Percentiles rank a stretch among this genome's conserved stretches.
Conservation (phyloP, 2,888 invertebrate genomes). For the Phyllotreta cruciferae region DNA sequence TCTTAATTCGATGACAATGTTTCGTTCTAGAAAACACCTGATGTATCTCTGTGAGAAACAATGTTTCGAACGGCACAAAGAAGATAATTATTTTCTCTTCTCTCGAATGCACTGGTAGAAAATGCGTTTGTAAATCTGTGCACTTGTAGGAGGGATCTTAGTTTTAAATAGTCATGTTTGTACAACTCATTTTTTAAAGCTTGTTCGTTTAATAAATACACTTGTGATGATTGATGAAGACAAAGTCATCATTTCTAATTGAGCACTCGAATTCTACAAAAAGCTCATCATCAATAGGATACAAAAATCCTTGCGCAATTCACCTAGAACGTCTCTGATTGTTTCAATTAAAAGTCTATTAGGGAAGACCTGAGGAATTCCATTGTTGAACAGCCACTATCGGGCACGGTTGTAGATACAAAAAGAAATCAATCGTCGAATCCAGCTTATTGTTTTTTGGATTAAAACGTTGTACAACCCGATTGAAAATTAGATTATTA, state of each 20-base stretch:
- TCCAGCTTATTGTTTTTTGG: no score
- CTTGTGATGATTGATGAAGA: slow-evolving; percentile 16
- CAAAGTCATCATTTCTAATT: slow-evolving; percentile 27
- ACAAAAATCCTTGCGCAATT: neutral
- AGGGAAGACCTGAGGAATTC: slow-evolving; percentile 5
- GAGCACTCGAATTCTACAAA: slow-evolving; percentile 14
- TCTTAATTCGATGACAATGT: slow-evolving; percentile 33
- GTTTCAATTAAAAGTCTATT: slow-evolving; percentile 24
- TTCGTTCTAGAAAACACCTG: slow-evolving; percentile 31
- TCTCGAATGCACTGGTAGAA: neutral
- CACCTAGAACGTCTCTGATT: slow-evolving; percentile 4
- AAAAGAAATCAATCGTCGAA: no score
- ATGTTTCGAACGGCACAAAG: slow-evolving; percentile 8
- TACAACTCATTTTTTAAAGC: no score
- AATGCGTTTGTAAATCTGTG: no score
- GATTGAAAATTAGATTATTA: no score
- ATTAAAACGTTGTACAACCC: no score
- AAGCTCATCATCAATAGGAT: neutral
- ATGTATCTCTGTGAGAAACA: slow-evolving; percentile 29
- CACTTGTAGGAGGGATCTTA: no score
- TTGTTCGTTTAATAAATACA: no score
- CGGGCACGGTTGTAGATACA: neutral
- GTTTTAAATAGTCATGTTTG: no score
- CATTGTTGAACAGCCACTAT: slow-evolving; percentile 10
- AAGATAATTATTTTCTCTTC: neutral